These are phyloP conservation scores for Orchesellides sinensis DNA, from an alignment of 2,888 invertebrate genomes.

Conservation along the genomic window DNA sequence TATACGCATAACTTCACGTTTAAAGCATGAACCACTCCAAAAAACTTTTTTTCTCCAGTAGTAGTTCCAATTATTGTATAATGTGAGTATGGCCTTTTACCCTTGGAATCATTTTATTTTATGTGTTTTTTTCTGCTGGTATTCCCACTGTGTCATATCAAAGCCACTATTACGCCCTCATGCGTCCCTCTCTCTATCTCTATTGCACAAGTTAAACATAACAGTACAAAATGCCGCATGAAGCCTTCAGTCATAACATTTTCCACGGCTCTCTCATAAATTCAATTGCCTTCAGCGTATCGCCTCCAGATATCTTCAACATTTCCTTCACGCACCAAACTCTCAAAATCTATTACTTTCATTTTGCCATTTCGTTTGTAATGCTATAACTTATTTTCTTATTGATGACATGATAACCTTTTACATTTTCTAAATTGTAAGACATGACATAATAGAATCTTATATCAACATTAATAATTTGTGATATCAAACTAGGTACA, in stretches of 20 bases:
- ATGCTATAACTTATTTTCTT: conserved; percentile 3
- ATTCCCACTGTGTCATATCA: conserved; percentile 8
- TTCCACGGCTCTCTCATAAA: conserved; percentile 16
- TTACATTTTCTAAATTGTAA: too few species aligned
- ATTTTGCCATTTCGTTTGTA: neutral
- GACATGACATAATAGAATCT: too few species aligned
- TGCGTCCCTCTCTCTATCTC: neutral
- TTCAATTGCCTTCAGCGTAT: conserved; percentile 11
- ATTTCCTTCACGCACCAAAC: conserved; percentile 26
- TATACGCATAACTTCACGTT: neutral
- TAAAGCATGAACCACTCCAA: neutral
- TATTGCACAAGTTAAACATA: neutral
- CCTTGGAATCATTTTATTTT: conserved; percentile 22
- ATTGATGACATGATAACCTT: conserved; percentile 21
- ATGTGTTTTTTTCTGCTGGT: neutral
- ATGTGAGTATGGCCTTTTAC: conserved; percentile 36
- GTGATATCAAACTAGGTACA: too few species aligned
- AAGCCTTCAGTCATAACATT: conserved; percentile 29
- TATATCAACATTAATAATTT: too few species aligned
- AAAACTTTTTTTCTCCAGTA: conserved; percentile 4
- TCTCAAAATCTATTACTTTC: conserved; percentile 19
- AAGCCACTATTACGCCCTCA: conserved; percentile 26
- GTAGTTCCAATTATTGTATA: conserved; percentile 1
- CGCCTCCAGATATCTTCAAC: conserved; percentile 1
- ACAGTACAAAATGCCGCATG: conserved; percentile 18